Percentiles rank a stretch among this genome's conserved stretches.
phyloP scores from a whole-genome alignment of 2,113 vertebrate genomes.

The Leptobrachium ailaonicum region DNA sequence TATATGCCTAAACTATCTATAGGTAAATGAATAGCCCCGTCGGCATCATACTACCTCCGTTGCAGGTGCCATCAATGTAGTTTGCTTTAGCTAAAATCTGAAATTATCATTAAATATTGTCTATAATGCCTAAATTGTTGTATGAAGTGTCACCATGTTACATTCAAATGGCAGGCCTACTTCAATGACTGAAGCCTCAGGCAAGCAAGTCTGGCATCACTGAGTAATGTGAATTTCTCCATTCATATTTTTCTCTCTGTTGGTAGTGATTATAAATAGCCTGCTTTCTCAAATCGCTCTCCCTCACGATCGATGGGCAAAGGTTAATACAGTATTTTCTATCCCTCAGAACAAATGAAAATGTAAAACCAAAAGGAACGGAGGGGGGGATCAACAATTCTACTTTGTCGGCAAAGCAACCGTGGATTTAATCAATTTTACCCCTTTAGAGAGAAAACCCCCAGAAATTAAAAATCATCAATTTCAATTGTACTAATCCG shows the following conservation, averaged over 20 bases:
- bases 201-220: no score
- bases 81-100: no score
- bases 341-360: slow-evolving; percentile 13
- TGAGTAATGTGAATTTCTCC: no score
- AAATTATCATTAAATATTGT: no score
- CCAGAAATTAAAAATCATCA: slow-evolving; percentile 29
- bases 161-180: no score
- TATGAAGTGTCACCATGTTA: no score
- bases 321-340: slow-evolving; percentile 11
- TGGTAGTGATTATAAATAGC: neutral
- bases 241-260: neutral
- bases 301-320: neutral
- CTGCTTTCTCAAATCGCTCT: neutral
- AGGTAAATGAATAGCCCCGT: no score
- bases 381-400: neutral
- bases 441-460: slow-evolving; percentile 5
- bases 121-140: no score
- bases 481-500: slow-evolving; percentile 42
- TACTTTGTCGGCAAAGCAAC: neutral
- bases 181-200: no score
- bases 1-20: no score
- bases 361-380: neutral
- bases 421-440: slow-evolving; percentile 23
- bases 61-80: no score
- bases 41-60: no score